Evolutionary conservation across 2,113 vertebrate species (phyloP), one percentile per base, ranked within the genome.

Genomic region (Fulmarus glacialis): DNA sequence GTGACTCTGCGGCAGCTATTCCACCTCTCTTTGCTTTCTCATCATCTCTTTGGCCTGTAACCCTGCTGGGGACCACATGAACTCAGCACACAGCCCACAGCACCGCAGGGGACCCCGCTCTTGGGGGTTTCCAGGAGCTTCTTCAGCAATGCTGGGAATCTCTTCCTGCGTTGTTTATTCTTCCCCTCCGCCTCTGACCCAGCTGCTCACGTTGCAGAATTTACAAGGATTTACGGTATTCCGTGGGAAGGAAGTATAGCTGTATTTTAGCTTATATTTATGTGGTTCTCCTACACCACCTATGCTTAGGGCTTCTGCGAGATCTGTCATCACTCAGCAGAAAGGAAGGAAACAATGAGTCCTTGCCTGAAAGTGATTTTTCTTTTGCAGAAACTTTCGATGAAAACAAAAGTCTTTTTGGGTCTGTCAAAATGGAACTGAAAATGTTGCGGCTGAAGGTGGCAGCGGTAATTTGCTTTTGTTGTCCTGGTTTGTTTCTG

Each of bases 291-390:
- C 58, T 66, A 26, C 92, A 88, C 64, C 38, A 92, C 87, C 92
- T 90, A 55, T 81, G 43, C 81, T 79, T 34, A 32, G 17, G 45
- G 29, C 63, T 97, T 86, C 92, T 92, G 72, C 1, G 4, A 92
- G 58, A 45, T 94, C 90, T 94, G 50, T 86, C 93, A 78, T 58
- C 62, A 15, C 90, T 83, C 90, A 83, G 85, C 22, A 14, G 63
- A 92, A 97, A 92, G 85, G 94, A 96, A 96, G 82, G 93, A 95
- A 95, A 73, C 52, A 74, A 84, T 36, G 73, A 82, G 29, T 63
- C 38, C 52, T 87, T 74, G 81, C 47, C 77, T 89, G 87, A 96
- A 87, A 93, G 40, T 1, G 7, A 24, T 82, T 97, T 97, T 89
- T 93, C 53, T 95, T 82, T 67, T 95, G 82, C 74, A 93, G 78